phyloP scores from a whole-genome alignment of 2,888 invertebrate species.

The Pterostichus madidus region DNA sequence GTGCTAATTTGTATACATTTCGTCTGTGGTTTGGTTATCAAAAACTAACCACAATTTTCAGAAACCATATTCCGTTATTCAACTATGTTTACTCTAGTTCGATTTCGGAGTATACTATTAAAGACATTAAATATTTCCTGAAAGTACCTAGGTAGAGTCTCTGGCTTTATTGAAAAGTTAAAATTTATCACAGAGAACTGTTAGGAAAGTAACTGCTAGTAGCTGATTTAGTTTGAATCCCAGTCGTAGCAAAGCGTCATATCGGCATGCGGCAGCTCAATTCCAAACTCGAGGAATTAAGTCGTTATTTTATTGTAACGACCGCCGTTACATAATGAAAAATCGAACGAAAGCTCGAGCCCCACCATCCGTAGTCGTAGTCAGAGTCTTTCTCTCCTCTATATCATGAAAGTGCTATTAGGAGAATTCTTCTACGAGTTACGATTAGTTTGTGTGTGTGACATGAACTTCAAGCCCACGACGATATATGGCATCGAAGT shows the following conservation, averaged over 20 bases:
- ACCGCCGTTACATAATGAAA: conserved; percentile 60
- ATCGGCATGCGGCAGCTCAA: conserved; percentile 15
- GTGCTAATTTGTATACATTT: too few relatives aligned
- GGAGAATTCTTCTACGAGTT: conserved; percentile 46
- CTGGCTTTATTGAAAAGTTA: conserved; percentile 26
- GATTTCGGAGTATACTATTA: neutral
- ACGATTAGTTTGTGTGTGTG: conserved; percentile 60
- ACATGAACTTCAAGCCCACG: conserved; percentile 52
- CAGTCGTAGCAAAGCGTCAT: conserved; percentile 6
- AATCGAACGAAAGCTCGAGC: conserved; percentile 42
- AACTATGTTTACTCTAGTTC: too few relatives aligned
- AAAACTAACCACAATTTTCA: too few relatives aligned
- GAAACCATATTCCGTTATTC: too few relatives aligned
- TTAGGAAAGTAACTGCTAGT: conserved; percentile 1
- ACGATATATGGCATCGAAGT: conserved; percentile 61
- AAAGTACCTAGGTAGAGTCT: conserved; percentile 16
- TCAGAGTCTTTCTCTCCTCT: neutral
- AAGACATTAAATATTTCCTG: conserved; percentile 26
- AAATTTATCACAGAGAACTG: conserved; percentile 30
- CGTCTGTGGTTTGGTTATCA: too few relatives aligned
- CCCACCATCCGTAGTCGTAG: neutral
- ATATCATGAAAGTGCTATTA: conserved; percentile 51
- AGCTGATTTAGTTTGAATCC: conserved; percentile 37
- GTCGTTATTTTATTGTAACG: conserved; percentile 64
- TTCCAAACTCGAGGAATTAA: conserved; percentile 52